Evolutionary conservation across 2,797 vertebrate species (phyloP).

Genomic region (Peromyscus melanophrys): DNA sequence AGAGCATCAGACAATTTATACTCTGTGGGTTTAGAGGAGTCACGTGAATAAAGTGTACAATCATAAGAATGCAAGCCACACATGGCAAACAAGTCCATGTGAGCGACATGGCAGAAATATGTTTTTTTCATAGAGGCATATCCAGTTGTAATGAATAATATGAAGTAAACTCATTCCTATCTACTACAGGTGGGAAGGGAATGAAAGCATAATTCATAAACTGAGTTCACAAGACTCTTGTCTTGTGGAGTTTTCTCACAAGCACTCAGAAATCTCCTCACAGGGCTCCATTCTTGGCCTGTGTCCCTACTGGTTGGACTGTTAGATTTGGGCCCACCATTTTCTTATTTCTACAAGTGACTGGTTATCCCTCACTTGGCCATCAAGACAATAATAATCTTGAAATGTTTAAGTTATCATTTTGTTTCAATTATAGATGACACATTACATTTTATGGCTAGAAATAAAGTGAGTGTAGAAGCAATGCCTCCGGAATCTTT

Average conservation of each 20-base stretch:
- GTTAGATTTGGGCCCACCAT: background rate
- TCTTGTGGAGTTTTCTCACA: background rate
- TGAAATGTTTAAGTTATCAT: background rate
- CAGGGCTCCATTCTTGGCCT: background rate
- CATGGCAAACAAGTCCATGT: background rate
- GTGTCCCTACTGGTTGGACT: background rate
- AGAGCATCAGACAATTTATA: background rate
- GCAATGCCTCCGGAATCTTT: background rate
- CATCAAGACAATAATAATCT: background rate
- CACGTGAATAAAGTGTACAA: background rate
- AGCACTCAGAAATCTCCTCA: background rate
- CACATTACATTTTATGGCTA: background rate
- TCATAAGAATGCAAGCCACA: background rate
- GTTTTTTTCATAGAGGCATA: background rate
- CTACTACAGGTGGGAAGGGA: background rate
- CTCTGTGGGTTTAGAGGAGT: background rate
- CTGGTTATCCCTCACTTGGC: background rate
- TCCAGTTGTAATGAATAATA: background rate
- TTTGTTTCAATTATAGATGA: slow-evolving; percentile 9
- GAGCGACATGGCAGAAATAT: background rate
- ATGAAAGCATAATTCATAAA: background rate
- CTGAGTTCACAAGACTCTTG: background rate
- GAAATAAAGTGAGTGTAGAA: background rate
- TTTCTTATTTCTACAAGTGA: background rate
- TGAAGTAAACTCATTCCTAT: background rate